Conservation (phyloP, 2,888 invertebrate genomes). For the Kryphioiulus occultus region DNA sequence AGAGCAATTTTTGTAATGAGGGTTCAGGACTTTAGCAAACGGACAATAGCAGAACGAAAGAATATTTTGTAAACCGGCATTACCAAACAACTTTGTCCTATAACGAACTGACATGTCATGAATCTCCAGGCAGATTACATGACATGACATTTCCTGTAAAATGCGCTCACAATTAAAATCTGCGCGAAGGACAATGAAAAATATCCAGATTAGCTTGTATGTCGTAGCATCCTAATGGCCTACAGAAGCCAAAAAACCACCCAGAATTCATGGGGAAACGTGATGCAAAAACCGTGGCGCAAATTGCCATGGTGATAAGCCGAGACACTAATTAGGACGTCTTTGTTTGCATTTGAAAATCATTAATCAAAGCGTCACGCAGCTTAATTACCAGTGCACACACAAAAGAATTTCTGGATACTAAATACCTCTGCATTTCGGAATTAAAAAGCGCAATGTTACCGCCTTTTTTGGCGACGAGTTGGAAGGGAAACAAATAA, state of each 20-base stretch:
- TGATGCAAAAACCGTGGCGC: background rate
- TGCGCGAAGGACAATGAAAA: background rate
- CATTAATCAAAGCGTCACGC: background rate
- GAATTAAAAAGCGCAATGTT: background rate
- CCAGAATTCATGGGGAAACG: background rate
- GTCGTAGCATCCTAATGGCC: too few species aligned
- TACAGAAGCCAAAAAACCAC: too few species aligned
- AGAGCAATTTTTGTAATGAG: too few species aligned
- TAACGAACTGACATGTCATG: too few species aligned
- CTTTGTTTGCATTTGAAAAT: background rate
- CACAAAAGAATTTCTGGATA: background rate
- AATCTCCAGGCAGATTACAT: background rate
- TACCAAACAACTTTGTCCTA: too few species aligned
- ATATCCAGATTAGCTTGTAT: background rate
- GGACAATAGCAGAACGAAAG: too few species aligned
- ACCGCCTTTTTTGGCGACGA: background rate
- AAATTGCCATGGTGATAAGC: background rate
- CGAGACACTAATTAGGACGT: background rate
- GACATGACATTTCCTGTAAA: background rate
- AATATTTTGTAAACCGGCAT: too few species aligned
- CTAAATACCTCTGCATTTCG: background rate
- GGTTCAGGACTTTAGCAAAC: too few species aligned
- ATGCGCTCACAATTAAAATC: too few species aligned
- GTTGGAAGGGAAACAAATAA: background rate
- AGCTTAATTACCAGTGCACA: background rate